These are phyloP conservation scores for Polia nebulosa DNA, from an alignment of 2,888 invertebrate species.

Conservation along the genomic window DNA sequence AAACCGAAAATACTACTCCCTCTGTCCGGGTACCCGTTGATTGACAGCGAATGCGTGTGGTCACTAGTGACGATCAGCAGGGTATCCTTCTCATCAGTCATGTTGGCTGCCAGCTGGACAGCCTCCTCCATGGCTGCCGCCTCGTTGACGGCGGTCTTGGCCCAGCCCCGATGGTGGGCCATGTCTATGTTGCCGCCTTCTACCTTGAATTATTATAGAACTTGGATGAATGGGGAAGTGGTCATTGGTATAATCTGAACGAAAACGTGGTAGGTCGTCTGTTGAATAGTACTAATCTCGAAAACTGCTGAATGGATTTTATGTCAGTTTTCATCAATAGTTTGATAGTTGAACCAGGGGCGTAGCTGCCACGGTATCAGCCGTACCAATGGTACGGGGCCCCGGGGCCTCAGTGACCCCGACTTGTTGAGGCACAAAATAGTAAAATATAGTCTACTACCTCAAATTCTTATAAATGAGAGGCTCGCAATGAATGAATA, in stretches of 20 bases:
- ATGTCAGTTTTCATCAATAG: neutral
- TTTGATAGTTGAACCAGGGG: too few species aligned
- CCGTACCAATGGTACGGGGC: too few species aligned
- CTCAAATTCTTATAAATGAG: too few species aligned
- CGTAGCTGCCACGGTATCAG: too few species aligned
- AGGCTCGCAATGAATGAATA: too few species aligned
- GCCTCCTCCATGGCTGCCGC: conserved; percentile 95
- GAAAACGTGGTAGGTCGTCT: too few species aligned
- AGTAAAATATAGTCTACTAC: too few species aligned
- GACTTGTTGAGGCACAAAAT: too few species aligned
- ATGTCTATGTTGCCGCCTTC: conserved; percentile 97
- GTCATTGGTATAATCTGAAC: neutral
- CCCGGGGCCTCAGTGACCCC: too few species aligned
- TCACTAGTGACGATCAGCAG: conserved; percentile 96
- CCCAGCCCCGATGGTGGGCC: conserved; percentile 96
- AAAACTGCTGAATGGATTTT: too few species aligned
- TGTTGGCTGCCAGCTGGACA: conserved; percentile 92
- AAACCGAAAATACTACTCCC: conserved; percentile 94
- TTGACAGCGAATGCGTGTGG: conserved; percentile 95
- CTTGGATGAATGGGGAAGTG: neutral
- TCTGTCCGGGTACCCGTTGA: conserved; percentile 94
- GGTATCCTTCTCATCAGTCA: conserved; percentile 93
- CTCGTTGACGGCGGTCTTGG: conserved; percentile 95
- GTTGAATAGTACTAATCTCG: too few species aligned
- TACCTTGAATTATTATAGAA: conserved; percentile 86